Evolutionary conservation across 2,888 invertebrate species (phyloP).

Genomic region (Ceraclea dissimilis): DNA sequence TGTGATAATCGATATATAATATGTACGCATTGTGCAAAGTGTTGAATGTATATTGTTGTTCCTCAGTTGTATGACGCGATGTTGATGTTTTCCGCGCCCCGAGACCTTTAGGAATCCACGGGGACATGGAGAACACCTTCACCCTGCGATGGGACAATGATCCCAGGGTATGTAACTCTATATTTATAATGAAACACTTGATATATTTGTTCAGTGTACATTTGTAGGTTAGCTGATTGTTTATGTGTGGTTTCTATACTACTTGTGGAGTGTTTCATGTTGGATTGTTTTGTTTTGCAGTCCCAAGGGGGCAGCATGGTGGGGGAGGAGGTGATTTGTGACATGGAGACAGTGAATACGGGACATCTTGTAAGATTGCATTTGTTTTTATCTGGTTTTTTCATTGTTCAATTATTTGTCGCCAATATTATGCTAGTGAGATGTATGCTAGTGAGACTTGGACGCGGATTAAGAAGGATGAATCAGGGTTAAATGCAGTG

Average conservation of each 20-base stretch:
- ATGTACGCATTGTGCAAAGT: not conserved
- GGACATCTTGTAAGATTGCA: not conserved
- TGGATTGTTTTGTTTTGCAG: constrained; percentile 3
- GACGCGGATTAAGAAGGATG: no score
- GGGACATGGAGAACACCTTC: constrained; percentile 34
- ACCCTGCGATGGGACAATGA: constrained; percentile 45
- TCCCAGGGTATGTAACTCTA: constrained; percentile 35
- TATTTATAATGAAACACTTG: not conserved
- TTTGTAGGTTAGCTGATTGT: no score
- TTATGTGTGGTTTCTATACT: no score
- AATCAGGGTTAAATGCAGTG: no score
- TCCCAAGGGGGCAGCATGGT: constrained; percentile 30
- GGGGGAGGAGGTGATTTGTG: constrained; percentile 37
- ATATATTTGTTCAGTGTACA: no score
- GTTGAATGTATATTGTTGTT: not conserved
- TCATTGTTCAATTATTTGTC: no score
- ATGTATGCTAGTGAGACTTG: no score
- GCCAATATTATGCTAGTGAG: no score
- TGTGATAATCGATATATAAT: not conserved
- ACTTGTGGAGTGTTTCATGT: no score
- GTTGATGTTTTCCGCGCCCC: not conserved
- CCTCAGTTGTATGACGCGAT: not conserved
- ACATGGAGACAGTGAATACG: constrained; percentile 30
- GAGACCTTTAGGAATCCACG: not conserved
- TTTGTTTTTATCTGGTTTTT: no score